Evolutionary conservation across 2,888 invertebrate genomes (phyloP).

Genomic region (Antheraea assamensis): DNA sequence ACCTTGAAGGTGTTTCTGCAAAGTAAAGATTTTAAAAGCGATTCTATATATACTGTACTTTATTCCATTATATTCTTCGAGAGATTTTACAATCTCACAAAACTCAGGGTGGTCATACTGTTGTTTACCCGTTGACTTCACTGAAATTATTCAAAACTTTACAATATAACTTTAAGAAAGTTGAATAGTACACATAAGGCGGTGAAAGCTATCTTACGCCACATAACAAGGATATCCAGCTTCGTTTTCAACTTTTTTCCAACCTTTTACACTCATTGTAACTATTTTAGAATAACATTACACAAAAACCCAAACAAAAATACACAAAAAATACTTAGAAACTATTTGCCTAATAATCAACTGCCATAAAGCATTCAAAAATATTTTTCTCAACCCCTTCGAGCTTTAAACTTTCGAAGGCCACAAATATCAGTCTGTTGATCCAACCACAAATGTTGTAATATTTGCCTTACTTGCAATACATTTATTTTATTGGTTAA

Average conservation of each 20-base stretch:
- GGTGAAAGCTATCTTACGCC: conserved; percentile 76
- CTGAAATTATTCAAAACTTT: conserved; percentile 60
- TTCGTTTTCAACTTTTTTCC: conserved; percentile 83
- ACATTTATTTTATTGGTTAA: no score
- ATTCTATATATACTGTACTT: conserved; percentile 90
- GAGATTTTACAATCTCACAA: conserved; percentile 76
- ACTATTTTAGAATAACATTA: neutral
- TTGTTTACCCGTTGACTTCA: conserved; percentile 70
- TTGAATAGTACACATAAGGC: conserved; percentile 2
- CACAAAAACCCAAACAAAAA: neutral
- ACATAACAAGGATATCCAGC: conserved; percentile 83
- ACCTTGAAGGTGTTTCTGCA: conserved; percentile 84
- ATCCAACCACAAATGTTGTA: no score
- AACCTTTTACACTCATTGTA: conserved; percentile 61
- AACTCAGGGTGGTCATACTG: conserved; percentile 84
- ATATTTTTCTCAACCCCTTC: conserved; percentile 23
- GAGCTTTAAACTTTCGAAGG: conserved; percentile 4
- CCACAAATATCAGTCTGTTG: no score
- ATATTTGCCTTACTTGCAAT: no score
- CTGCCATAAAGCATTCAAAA: conserved; percentile 56
- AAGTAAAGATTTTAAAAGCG: conserved; percentile 84
- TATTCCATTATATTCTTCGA: conserved; percentile 86
- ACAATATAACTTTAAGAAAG: conserved; percentile 20
- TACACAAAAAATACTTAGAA: neutral
- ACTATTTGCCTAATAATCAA: conserved; percentile 33